Evolutionary conservation across 1,140 invertebrate species (phyloP), one percentile per base, ranked within the genome.

Genomic region (Lasioglossum baleicum): DNA sequence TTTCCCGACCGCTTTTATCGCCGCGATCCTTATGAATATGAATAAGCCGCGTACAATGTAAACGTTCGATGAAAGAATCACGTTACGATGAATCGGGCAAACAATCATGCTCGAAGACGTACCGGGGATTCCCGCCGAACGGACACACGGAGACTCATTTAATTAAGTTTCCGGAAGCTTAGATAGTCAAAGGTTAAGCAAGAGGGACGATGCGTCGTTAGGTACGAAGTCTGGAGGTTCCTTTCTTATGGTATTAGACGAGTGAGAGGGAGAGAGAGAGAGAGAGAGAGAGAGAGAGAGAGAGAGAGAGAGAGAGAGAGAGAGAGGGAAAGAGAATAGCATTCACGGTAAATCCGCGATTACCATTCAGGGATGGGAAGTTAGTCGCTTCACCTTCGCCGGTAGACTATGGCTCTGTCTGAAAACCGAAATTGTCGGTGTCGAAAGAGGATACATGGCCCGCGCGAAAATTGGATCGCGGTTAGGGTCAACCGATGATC

Each of bases 191-290:
- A 70, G 56, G 78, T 75, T 79, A 76, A 70, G 60, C 70, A 70
- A 82, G 83, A 67, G 75, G 68, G 20, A 85, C 83, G 83, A 75
- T 60, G 65, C 60, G 53, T 85, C 75, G 63, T 85, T 82, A 85
- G 78, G 66, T 65, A 63, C 66, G 40, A 64, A 81, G 64, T 58
- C 82, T 58, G 13, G 15, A 22, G 83, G 75, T 72, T 75, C 72
- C 83, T 86, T 86, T 86, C 84, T 86, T 85, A 75, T 53, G 13
- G 61, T 82, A 82, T 82, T 85, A 84, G 74, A 22, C 63, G n/a
- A 26, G 7, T 10, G 13, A 8, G 44, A 48, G 13, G 8, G 8
- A 13, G 44, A 8, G 44, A 35, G 35, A 35, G 26, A 26, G 15
- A 53, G 15, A 51, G 53, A 58, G 63, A 17, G n/a, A n/a, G 13